Percentiles rank a stretch among this genome's conserved stretches.
phyloP scores from a whole-genome alignment of 2,113 vertebrate species.

The Chionomys nivalis region DNA sequence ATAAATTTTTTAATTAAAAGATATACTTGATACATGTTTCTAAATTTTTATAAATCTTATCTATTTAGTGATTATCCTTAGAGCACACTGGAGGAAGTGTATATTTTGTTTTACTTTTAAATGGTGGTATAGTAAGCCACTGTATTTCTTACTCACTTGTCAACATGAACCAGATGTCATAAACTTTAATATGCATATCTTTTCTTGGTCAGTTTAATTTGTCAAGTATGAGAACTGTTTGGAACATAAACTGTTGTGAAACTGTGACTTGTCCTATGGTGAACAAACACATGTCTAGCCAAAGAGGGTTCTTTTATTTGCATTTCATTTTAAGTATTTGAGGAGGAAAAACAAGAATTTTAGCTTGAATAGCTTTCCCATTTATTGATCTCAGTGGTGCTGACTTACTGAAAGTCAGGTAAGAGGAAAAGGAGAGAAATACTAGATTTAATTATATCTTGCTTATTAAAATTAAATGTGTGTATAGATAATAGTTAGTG shows the following conservation, averaged over 20 bases:
- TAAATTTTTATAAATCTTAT: constrained; percentile 1
- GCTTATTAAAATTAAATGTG: constrained; percentile 35
- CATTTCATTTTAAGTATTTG: constrained; percentile 29
- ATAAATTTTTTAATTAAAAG: background rate
- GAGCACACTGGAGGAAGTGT: background rate
- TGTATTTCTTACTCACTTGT: constrained; percentile 13
- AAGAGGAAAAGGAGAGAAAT: background rate
- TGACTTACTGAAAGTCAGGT: constrained; percentile 25
- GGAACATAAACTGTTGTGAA: background rate
- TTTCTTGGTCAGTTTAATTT: background rate
- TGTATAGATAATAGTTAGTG: constrained; percentile 32
- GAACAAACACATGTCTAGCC: constrained; percentile 5
- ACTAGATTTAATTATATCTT: background rate
- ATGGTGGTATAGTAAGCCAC: background rate
- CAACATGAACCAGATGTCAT: background rate
- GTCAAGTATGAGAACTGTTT: background rate
- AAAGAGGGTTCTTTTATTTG: background rate
- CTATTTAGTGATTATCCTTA: constrained; percentile 21
- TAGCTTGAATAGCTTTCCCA: background rate
- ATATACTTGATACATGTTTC: constrained; percentile 6
- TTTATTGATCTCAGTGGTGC: constrained; percentile 7
- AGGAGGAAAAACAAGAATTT: constrained; percentile 21
- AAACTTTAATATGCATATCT: background rate
- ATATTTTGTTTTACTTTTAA: constrained; percentile 57
- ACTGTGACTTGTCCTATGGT: constrained; percentile 34